These are phyloP conservation scores for Baryphthengus martii DNA, from an alignment of 2,113 vertebrate species.

Conservation along the genomic window DNA sequence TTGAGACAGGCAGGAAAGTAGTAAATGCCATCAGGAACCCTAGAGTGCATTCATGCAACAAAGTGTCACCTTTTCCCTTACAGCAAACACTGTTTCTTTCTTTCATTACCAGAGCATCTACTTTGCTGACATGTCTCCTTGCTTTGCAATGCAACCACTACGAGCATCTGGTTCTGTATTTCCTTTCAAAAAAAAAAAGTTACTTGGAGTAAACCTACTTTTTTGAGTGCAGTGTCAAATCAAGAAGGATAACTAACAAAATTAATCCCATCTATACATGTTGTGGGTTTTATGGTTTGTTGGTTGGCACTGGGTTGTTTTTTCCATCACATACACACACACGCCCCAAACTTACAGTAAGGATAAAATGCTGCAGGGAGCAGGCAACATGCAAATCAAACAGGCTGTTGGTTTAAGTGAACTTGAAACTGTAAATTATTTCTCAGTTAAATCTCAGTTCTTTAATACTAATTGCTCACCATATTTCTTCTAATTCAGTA, in stretches of 20 bases:
- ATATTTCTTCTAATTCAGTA: not conserved
- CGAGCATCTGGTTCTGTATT: not conserved
- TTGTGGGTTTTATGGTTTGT: accelerated
- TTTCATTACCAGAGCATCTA: not conserved
- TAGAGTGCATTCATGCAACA: not conserved
- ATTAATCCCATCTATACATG: not conserved
- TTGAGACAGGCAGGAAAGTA: not conserved
- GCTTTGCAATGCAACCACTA: not conserved
- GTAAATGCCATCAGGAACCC: not conserved
- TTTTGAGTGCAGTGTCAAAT: not conserved
- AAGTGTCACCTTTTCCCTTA: not conserved
- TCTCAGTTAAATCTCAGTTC: not conserved
- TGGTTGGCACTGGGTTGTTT: no score
- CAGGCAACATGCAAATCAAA: not conserved
- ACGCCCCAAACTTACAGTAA: not conserved
- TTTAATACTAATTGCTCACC: not conserved
- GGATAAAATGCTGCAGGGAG: not conserved
- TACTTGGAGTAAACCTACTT: not conserved
- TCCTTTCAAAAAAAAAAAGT: not conserved
- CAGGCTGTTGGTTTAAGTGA: not conserved
- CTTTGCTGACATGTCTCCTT: not conserved
- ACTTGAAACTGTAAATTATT: not conserved
- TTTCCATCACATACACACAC: no score
- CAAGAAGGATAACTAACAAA: not conserved
- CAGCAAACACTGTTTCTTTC: not conserved